These are phyloP conservation scores for Caranx melampygus DNA, from an alignment of 2,113 vertebrate species.

Conservation along the genomic window DNA sequence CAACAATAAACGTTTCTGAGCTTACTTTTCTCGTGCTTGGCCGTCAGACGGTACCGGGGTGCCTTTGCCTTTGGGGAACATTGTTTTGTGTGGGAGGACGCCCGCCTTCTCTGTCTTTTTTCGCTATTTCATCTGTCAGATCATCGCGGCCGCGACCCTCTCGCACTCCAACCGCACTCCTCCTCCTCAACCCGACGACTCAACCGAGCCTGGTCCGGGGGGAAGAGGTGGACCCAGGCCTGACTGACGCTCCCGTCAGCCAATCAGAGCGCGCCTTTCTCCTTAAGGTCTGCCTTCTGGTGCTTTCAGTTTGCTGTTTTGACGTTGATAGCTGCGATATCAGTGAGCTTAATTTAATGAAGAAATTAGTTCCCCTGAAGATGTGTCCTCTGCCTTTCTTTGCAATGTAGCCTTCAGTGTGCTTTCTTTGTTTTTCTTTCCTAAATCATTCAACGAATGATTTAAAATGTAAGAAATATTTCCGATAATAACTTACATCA, in stretches of 20 bases:
- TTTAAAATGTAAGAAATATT: background rate
- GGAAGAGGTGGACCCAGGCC: slow-evolving; percentile 71
- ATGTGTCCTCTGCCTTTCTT: background rate
- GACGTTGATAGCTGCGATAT: slow-evolving; percentile 38
- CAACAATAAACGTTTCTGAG: slow-evolving; percentile 52
- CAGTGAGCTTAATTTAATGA: slow-evolving; percentile 17
- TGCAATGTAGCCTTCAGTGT: background rate
- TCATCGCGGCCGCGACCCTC: slow-evolving; percentile 90
- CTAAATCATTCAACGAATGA: background rate
- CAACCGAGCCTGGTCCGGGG: slow-evolving; percentile 88
- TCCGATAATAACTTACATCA: background rate
- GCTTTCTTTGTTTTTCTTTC: background rate
- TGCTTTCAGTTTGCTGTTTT: slow-evolving; percentile 46
- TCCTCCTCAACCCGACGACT: slow-evolving; percentile 77
- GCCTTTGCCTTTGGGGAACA: slow-evolving; percentile 98
- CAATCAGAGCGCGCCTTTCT: slow-evolving; percentile 63
- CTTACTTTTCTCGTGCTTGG: slow-evolving; percentile 97
- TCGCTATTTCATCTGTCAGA: slow-evolving; percentile 91
- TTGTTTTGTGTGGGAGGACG: slow-evolving; percentile 82
- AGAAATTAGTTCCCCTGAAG: background rate
- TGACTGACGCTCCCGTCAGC: slow-evolving; percentile 64
- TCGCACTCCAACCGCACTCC: slow-evolving; percentile 87
- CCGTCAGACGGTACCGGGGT: slow-evolving; percentile 96
- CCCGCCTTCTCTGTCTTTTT: slow-evolving; percentile 81
- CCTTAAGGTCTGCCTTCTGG: slow-evolving; percentile 61